phyloP scores from a whole-genome alignment of 2,113 vertebrate species.

The Datnioides undecimradiatus region DNA sequence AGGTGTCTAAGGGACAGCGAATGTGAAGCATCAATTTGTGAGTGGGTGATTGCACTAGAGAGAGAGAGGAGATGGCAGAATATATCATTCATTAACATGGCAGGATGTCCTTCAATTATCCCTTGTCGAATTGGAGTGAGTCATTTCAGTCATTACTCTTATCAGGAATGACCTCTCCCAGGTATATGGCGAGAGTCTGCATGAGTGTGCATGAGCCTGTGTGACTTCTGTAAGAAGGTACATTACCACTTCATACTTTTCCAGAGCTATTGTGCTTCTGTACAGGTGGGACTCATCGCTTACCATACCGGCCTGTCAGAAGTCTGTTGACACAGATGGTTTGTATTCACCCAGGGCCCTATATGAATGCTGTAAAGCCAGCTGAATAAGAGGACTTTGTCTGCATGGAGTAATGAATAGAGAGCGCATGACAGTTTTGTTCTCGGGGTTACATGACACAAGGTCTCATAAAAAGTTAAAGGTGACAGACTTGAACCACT shows the following conservation, averaged over 20 bases:
- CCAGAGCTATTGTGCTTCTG: slow-evolving; percentile 47
- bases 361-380: slow-evolving; percentile 61
- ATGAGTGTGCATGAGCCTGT: neutral
- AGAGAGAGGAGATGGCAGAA: slow-evolving; percentile 70
- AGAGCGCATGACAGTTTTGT: slow-evolving; percentile 56
- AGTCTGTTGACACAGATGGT: slow-evolving; percentile 81
- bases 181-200: slow-evolving; percentile 31
- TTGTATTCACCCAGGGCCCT: slow-evolving; percentile 69
- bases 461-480: slow-evolving; percentile 60
- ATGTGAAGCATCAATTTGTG: slow-evolving; percentile 78
- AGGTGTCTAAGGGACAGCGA: slow-evolving; percentile 65
- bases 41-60: slow-evolving; percentile 75
- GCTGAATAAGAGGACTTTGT: slow-evolving; percentile 52
- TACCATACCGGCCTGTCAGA: slow-evolving; percentile 55
- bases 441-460: slow-evolving; percentile 61
- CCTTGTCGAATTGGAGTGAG: slow-evolving; percentile 66
- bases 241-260: slow-evolving; percentile 37
- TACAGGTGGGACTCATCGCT: slow-evolving; percentile 75
- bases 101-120: slow-evolving; percentile 79
- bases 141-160: slow-evolving; percentile 69
- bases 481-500: slow-evolving; percentile 53
- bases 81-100: slow-evolving; percentile 76
- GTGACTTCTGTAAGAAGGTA: slow-evolving; percentile 49
- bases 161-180: slow-evolving; percentile 55
- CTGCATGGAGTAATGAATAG: slow-evolving; percentile 55